These are phyloP conservation scores for Drosophila subpulchrella DNA, from an alignment of 1,140 invertebrate species.

Conservation along the genomic window DNA sequence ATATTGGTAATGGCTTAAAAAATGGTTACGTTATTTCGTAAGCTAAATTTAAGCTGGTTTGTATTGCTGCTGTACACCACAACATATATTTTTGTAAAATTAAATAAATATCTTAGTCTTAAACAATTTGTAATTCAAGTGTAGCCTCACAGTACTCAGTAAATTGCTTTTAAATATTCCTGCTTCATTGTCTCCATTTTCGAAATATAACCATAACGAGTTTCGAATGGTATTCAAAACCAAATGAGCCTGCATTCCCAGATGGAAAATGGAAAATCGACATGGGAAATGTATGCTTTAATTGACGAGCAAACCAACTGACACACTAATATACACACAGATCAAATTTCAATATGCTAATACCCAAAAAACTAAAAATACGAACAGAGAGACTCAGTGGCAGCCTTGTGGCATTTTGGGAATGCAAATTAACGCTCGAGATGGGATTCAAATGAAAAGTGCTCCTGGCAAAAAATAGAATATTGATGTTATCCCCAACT, in stretches of 20 bases:
- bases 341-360: constrained; percentile 65
- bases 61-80: no score
- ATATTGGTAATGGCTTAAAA: background rate
- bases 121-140: no score
- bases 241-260: background rate
- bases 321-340: constrained; percentile 40
- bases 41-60: no score
- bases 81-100: no score
- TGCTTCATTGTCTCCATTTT: background rate
- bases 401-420: constrained; percentile 27
- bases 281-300: constrained; percentile 33
- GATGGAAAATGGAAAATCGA: background rate
- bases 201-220: background rate
- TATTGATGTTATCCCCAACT: constrained; percentile 41
- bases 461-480: constrained; percentile 32
- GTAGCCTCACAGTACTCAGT: background rate
- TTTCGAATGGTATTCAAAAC: constrained; percentile 1
- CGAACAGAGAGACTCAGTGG: constrained; percentile 3
- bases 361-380: constrained; percentile 15
- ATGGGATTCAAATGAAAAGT: constrained; percentile 47
- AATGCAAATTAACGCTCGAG: constrained; percentile 66
- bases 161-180: background rate
- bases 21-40: background rate
- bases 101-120: no score
- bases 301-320: constrained; percentile 59